Conservation (phyloP, 2,888 invertebrate genomes). For the Arenicola marina region DNA sequence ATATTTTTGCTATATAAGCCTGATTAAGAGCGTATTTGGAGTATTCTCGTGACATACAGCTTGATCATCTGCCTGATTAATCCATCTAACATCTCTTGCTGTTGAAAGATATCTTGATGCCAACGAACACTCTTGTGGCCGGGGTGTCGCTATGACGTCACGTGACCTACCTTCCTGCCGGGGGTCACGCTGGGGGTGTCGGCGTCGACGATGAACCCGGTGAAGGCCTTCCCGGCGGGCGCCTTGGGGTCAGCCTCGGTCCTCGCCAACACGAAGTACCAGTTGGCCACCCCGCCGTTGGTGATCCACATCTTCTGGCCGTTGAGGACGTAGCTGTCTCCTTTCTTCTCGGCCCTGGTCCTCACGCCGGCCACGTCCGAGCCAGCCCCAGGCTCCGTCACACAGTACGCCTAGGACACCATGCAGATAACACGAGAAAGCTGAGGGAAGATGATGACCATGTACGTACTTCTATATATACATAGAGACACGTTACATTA, state of each 20-base stretch:
- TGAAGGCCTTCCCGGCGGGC: constrained; percentile 90
- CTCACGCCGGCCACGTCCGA: constrained; percentile 93
- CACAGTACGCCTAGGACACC: constrained; percentile 79
- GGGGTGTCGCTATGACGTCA: too few relatives aligned
- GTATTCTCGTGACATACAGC: too few relatives aligned
- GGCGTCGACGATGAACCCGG: constrained; percentile 92
- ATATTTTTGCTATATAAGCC: too few relatives aligned
- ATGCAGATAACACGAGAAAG: too few relatives aligned
- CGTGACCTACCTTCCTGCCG: constrained; percentile 77
- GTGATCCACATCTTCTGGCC: constrained; percentile 99
- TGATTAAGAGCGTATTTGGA: too few relatives aligned
- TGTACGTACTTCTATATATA: too few relatives aligned
- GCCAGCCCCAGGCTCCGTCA: constrained; percentile 95
- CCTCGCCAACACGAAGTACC: constrained; percentile 90
- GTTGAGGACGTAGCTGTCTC: constrained; percentile 84
- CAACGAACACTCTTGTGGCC: too few relatives aligned
- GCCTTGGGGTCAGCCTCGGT: constrained; percentile 91
- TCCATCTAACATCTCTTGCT: too few relatives aligned
- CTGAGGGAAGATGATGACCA: too few relatives aligned
- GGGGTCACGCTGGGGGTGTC: constrained; percentile 83
- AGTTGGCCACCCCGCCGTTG: constrained; percentile 92
- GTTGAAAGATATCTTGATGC: too few relatives aligned
- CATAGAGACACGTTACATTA: too few relatives aligned
- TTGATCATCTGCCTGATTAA: too few relatives aligned
- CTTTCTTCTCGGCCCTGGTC: constrained; percentile 90